Conservation (phyloP, 2,888 invertebrate species). For the Frankliniella fusca region DNA sequence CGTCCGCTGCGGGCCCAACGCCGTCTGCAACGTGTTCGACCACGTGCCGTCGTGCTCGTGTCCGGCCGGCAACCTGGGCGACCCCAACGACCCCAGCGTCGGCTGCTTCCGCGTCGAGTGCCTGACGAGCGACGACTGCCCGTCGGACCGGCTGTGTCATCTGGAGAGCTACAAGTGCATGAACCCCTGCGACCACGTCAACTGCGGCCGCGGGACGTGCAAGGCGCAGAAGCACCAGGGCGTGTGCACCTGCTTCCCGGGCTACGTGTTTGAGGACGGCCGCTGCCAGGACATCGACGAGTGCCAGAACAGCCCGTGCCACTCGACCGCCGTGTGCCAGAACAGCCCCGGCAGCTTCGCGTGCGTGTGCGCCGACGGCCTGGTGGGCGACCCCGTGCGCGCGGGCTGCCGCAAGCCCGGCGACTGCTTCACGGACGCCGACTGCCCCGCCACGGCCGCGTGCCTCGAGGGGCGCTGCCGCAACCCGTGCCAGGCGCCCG, state of each 20-base stretch:
- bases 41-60: constrained; percentile 73
- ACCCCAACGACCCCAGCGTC: constrained; percentile 66
- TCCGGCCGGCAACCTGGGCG: constrained; percentile 76
- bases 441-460: constrained; percentile 72
- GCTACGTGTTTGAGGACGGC: constrained; percentile 63
- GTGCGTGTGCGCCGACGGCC: constrained; percentile 72
- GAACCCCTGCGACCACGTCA: constrained; percentile 73
- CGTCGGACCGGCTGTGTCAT: constrained; percentile 71
- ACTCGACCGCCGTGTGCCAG: constrained; percentile 69
- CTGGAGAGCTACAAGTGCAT: constrained; percentile 69
- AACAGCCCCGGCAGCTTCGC: constrained; percentile 73
- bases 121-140: constrained; percentile 69
- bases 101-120: constrained; percentile 91
- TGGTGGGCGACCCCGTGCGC: constrained; percentile 70
- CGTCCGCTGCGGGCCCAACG: constrained; percentile 70
- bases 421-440: constrained; percentile 72
- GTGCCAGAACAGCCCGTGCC: constrained; percentile 73
- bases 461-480: constrained; percentile 71
- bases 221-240: constrained; percentile 66
- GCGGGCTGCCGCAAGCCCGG: constrained; percentile 77
- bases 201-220: constrained; percentile 79
- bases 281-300: constrained; percentile 78
- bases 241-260: constrained; percentile 68
- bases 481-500: constrained; percentile 65
- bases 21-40: constrained; percentile 67